Conservation (phyloP, 2,797 vertebrate species). For the Zalophus californianus region DNA sequence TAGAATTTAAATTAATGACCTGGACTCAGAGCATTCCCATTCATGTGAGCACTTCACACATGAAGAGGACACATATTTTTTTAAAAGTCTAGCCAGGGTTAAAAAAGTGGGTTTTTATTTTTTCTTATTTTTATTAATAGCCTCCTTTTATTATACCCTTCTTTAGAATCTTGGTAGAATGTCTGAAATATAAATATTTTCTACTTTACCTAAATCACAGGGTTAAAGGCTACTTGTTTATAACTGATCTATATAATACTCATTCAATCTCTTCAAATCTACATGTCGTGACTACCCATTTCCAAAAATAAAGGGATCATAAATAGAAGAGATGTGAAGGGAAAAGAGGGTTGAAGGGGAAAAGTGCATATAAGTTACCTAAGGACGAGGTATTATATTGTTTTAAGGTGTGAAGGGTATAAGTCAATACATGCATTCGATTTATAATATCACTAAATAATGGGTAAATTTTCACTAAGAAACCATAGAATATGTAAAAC, state of each 20-base stretch:
- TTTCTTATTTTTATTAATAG: neutral
- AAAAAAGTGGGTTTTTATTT: neutral
- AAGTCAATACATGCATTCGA: neutral
- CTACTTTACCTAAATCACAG: neutral
- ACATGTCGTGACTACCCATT: neutral
- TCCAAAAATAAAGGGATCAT: neutral
- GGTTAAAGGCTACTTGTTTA: neutral
- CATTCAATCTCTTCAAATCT: neutral
- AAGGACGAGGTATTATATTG: neutral
- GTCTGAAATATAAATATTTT: neutral
- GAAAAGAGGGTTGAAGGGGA: neutral
- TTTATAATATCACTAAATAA: neutral
- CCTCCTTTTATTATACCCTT: neutral
- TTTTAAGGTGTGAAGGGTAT: neutral
- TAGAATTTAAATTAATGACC: slow-evolving; percentile 74
- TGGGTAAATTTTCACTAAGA: neutral
- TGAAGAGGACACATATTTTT: neutral
- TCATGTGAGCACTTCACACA: neutral
- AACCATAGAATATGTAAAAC: neutral
- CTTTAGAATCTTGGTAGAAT: neutral
- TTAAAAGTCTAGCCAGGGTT: neutral
- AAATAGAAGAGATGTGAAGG: neutral
- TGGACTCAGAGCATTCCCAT: neutral
- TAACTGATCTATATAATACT: neutral
- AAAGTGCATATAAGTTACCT: neutral